Conservation (phyloP, 2,888 invertebrate genomes). For the Brassicogethes aeneus region DNA sequence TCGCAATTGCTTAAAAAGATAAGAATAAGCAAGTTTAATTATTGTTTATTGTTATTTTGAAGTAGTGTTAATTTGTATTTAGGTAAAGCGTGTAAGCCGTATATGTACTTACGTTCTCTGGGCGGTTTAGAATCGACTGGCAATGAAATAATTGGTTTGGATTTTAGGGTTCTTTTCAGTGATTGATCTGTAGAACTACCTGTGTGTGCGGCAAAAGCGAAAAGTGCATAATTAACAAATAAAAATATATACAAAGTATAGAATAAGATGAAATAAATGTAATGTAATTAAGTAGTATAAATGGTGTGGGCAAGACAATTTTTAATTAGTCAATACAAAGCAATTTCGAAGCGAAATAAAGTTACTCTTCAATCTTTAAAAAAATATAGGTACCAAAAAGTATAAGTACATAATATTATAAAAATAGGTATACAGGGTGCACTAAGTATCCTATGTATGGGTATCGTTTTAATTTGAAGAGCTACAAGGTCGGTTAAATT, state of each 20-base stretch:
- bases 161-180: constrained; percentile 41
- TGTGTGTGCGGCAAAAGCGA: constrained; percentile 30
- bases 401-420: no score
- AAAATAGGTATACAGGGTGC: no score
- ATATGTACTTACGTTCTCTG: constrained; percentile 53
- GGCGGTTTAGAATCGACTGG: constrained; percentile 55
- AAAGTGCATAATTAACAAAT: constrained; percentile 19
- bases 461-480: no score
- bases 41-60: constrained; percentile 3
- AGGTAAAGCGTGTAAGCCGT: constrained; percentile 6
- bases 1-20: constrained; percentile 49
- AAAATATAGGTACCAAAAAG: no score
- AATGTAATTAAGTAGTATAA: no score
- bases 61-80: constrained; percentile 3
- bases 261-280: constrained; percentile 1
- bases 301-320: no score
- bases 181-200: constrained; percentile 36
- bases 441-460: no score
- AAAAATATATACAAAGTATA: constrained; percentile 4
- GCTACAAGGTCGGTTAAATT: no score
- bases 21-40: constrained; percentile 4
- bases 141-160: constrained; percentile 59
- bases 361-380: no score
- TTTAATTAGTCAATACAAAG: no score
- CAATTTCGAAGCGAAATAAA: no score